Evolutionary conservation across 2,888 invertebrate genomes (phyloP).

Genomic region (Ornithoptera alexandrae): DNA sequence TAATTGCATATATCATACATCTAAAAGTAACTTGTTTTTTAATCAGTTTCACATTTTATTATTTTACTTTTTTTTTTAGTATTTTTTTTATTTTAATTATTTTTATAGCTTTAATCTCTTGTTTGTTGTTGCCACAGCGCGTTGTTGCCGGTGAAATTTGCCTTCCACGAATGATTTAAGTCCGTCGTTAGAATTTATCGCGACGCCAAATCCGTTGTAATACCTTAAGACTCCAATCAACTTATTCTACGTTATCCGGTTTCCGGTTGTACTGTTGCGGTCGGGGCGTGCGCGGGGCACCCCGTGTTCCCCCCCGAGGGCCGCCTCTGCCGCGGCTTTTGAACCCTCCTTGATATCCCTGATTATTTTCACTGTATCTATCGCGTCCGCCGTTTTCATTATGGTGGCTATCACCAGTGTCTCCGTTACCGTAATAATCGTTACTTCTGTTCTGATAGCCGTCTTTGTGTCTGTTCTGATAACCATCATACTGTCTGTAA

Average conservation of each 20-base stretch:
- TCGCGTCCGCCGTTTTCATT: conserved; percentile 75
- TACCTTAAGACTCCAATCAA: conserved; percentile 37
- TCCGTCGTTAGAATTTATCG: conserved; percentile 53
- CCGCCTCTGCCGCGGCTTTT: conserved; percentile 77
- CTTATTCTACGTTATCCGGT: conserved; percentile 63
- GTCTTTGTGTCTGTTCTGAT: conserved; percentile 63
- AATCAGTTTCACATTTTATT: conserved; percentile 77
- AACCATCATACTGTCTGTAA: conserved; percentile 62
- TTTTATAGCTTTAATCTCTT: conserved; percentile 80
- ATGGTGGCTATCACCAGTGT: conserved; percentile 65
- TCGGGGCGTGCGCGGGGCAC: conserved; percentile 48
- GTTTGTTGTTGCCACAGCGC: conserved; percentile 77
- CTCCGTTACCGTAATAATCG: conserved; percentile 70
- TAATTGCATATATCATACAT: conserved; percentile 79
- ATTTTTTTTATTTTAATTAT: conserved; percentile 59
- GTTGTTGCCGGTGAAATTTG: conserved; percentile 86
- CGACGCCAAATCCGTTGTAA: conserved; percentile 41
- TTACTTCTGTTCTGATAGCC: conserved; percentile 54
- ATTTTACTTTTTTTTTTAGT: conserved; percentile 80
- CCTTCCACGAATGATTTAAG: conserved; percentile 82
- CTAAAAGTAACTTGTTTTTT: conserved; percentile 79
- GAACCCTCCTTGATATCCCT: conserved; percentile 79
- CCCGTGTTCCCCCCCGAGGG: conserved; percentile 47
- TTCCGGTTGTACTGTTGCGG: conserved; percentile 62
- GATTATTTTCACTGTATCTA: conserved; percentile 68